These are phyloP conservation scores for Lasiommata megera DNA, from an alignment of 2,888 invertebrate species.

Conservation along the genomic window DNA sequence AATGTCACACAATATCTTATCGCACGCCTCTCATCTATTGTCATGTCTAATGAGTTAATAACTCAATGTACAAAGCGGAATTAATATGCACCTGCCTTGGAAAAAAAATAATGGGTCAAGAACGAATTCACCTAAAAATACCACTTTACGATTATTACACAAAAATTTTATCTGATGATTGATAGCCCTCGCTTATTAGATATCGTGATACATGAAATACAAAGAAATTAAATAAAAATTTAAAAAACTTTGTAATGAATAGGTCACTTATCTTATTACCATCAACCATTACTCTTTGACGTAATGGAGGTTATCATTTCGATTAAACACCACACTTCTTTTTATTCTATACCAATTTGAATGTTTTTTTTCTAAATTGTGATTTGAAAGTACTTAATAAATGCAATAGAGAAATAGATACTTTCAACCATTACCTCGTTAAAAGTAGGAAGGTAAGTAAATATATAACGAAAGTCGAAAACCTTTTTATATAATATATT, in stretches of 20 bases:
- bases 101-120: constrained; percentile 26
- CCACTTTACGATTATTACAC: constrained; percentile 22
- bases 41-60: constrained; percentile 13
- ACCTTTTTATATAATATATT: no score
- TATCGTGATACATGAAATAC: background rate
- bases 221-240: background rate
- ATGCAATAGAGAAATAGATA: no score
- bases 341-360: no score
- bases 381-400: no score
- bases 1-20: constrained; percentile 22
- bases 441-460: no score
- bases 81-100: constrained; percentile 24
- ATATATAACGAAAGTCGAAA: no score
- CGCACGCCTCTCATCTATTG: constrained; percentile 17
- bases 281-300: background rate
- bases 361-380: no score
- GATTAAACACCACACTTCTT: no score
- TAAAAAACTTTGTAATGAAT: background rate
- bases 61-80: constrained; percentile 14
- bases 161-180: constrained; percentile 19
- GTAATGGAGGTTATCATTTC: no score
- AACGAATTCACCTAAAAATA: constrained; percentile 1
- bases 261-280: background rate
- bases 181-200: background rate
- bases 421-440: no score